Conservation (phyloP, 2,797 vertebrate species). For the Sylvilagus floridanus region DNA sequence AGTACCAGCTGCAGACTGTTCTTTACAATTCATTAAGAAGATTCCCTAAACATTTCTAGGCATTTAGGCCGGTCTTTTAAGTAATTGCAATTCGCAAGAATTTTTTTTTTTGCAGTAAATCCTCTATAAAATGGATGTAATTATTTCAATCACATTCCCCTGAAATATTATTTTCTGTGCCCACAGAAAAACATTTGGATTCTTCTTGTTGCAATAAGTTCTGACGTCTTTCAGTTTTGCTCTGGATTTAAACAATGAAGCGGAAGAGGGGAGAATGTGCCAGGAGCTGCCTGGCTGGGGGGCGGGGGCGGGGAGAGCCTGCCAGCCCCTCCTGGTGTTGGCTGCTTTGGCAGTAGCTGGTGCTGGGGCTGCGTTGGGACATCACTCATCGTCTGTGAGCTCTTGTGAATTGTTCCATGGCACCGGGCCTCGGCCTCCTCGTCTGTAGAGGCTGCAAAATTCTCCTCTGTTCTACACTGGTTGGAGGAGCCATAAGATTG, state of each 20-base stretch:
- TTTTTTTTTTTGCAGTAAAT: background rate
- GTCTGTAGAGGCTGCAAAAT: background rate
- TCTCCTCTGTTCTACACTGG: background rate
- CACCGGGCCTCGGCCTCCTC: background rate
- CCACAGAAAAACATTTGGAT: background rate
- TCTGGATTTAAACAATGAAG: background rate
- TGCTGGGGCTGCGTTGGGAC: fast-evolving
- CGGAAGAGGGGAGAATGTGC: background rate
- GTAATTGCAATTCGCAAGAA: background rate
- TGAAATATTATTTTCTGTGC: background rate
- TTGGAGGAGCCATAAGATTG: background rate
- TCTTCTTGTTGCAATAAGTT: background rate
- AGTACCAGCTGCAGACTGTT: background rate
- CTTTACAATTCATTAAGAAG: background rate
- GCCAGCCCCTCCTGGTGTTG: background rate
- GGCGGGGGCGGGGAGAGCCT: fast-evolving
- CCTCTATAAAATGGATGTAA: background rate
- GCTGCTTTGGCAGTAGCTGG: too few species aligned
- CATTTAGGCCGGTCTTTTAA: background rate
- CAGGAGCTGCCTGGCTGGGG: background rate
- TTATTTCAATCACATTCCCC: background rate
- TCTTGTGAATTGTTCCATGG: background rate
- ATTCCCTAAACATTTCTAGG: background rate
- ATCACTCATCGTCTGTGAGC: background rate
- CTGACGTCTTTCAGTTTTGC: background rate